Evolutionary conservation across 2,888 invertebrate genomes (phyloP).

Genomic region (Hirtodrosophila trivittata): DNA sequence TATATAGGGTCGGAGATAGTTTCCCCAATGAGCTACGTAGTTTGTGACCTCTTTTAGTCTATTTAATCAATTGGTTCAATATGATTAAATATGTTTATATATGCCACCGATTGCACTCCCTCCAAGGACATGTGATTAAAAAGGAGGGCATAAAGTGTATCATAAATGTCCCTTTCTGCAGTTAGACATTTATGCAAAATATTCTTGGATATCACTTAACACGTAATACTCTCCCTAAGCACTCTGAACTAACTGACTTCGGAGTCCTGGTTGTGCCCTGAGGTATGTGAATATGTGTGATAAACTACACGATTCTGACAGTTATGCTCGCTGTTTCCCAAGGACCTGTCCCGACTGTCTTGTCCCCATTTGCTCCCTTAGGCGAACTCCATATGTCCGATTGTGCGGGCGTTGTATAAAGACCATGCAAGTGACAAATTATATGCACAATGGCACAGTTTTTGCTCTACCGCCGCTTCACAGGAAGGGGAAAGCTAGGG

Average conservation of each 20-base stretch:
- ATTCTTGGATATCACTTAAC: neutral
- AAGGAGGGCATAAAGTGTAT: too few relatives aligned
- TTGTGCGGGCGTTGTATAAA: constrained; percentile 29
- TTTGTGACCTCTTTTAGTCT: too few relatives aligned
- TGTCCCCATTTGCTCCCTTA: neutral
- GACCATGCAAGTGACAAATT: constrained; percentile 59
- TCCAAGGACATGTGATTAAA: too few relatives aligned
- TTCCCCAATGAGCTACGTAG: too few relatives aligned
- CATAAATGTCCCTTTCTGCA: too few relatives aligned
- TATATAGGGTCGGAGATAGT: too few relatives aligned
- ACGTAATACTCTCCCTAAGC: neutral
- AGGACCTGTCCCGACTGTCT: constrained; percentile 29
- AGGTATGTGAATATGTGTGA: constrained; percentile 37
- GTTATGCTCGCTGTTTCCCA: constrained; percentile 46
- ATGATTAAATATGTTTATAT: too few relatives aligned
- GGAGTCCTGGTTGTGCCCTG: constrained; percentile 23
- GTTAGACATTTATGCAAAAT: too few relatives aligned
- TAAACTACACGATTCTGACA: constrained; percentile 49
- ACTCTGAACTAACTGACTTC: constrained; percentile 7
- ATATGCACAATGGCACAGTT: constrained; percentile 47
- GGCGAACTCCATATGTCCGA: constrained; percentile 1
- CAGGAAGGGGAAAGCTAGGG: too few relatives aligned
- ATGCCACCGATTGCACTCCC: too few relatives aligned
- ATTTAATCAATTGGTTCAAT: too few relatives aligned
- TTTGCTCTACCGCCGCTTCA: too few relatives aligned